These are phyloP conservation scores for Melanotus villosus DNA, from an alignment of 2,888 invertebrate genomes.

Conservation along the genomic window DNA sequence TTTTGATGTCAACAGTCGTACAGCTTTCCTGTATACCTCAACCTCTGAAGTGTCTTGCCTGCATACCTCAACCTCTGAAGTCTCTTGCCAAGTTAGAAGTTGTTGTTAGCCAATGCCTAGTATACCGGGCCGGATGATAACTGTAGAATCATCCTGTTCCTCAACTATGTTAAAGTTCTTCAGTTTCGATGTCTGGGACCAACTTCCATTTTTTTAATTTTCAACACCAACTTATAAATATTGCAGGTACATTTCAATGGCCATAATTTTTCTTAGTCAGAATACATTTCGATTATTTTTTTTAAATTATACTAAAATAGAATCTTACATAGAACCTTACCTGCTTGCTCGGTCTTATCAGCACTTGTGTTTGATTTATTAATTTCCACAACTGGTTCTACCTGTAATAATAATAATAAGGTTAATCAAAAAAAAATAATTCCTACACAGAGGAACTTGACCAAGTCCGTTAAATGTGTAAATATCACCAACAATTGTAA, in stretches of 20 bases:
- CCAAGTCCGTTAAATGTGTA: too few species aligned
- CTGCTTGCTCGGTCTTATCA: constrained; percentile 15
- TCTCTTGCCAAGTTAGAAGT: too few species aligned
- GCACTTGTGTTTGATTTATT: not conserved
- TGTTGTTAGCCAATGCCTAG: too few species aligned
- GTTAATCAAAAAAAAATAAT: not conserved
- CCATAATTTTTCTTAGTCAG: constrained; percentile 27
- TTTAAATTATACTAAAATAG: not conserved
- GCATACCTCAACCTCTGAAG: too few species aligned
- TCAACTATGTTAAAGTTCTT: not conserved
- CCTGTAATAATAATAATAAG: not conserved
- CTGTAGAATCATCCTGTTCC: not conserved
- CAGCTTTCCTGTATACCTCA: not conserved
- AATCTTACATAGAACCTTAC: constrained; percentile 14
- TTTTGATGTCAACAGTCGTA: not conserved
- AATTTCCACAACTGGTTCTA: constrained; percentile 2
- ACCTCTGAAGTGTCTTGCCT: not conserved
- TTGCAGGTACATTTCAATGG: constrained; percentile 29
- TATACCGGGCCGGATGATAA: too few species aligned
- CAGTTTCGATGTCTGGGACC: not conserved
- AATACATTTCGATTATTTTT: not conserved
- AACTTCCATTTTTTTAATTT: not conserved
- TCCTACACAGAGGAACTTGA: too few species aligned
- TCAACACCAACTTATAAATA: constrained; percentile 6
- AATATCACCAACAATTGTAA: too few species aligned